phyloP scores from a whole-genome alignment of 2,797 vertebrate species.

The Tolypeutes matacus region DNA sequence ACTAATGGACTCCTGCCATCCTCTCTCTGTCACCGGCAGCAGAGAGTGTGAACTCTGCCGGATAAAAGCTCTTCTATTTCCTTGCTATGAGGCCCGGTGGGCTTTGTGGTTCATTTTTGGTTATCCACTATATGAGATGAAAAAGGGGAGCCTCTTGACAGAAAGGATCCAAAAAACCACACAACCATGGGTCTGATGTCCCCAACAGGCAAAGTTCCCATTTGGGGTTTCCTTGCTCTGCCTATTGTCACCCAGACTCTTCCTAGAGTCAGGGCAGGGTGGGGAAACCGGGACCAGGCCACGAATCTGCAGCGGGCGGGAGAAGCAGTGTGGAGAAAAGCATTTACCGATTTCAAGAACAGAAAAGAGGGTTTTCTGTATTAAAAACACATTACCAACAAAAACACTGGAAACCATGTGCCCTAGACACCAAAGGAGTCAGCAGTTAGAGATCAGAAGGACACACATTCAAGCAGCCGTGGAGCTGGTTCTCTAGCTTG shows the following conservation, averaged over 20 bases:
- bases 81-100: not conserved
- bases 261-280: constrained; percentile 10
- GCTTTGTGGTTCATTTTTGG: not conserved
- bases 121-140: not conserved
- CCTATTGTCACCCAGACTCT: not conserved
- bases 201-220: not conserved
- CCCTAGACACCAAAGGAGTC: constrained; percentile 67
- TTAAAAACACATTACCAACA: constrained; percentile 85
- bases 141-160: not conserved
- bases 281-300: constrained; percentile 86
- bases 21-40: not conserved
- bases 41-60: not conserved
- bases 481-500: not conserved
- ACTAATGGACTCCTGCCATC: fast-evolving
- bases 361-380: constrained; percentile 81
- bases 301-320: constrained; percentile 65
- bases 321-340: constrained; percentile 76
- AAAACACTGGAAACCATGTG: constrained; percentile 81
- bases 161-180: not conserved
- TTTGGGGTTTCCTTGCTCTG: not conserved
- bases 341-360: constrained; percentile 84
- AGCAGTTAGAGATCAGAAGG: constrained; percentile 77
- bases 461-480: constrained; percentile 66
- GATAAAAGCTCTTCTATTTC: not conserved
- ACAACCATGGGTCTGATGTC: not conserved